A percentile compares a stretch with the other conserved stretches of the same genome.
Conservation (phyloP, 1,140 invertebrate genomes). For the Ladona fulva region DNA sequence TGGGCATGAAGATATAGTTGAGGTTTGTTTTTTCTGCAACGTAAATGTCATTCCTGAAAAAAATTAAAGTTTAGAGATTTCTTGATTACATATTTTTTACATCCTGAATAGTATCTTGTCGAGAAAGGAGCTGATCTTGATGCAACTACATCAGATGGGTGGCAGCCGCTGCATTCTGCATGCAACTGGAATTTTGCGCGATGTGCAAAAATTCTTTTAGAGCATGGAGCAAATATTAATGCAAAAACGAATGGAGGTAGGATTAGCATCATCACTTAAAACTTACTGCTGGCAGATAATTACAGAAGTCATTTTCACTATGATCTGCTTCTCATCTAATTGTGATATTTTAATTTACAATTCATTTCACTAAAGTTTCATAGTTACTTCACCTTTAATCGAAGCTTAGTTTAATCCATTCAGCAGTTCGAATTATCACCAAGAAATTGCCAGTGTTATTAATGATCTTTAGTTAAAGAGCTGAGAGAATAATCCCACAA, state of each 20-base stretch:
- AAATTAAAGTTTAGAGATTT: not conserved
- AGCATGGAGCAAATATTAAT: slow-evolving; percentile 81
- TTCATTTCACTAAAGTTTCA: no score
- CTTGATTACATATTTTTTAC: not conserved
- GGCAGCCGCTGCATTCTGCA: slow-evolving; percentile 88
- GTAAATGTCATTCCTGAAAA: no score
- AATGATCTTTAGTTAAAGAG: no score
- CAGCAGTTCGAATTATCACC: no score
- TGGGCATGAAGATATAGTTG: slow-evolving; percentile 66
- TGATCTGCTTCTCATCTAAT: no score
- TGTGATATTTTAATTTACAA: no score
- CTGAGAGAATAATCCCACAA: no score
- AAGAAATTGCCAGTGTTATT: no score
- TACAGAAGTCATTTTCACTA: no score
- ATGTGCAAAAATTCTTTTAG: slow-evolving; percentile 62
- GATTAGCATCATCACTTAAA: not conserved
- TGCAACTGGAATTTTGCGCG: slow-evolving; percentile 83
- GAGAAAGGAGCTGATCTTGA: slow-evolving; percentile 61
- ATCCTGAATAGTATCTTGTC: slow-evolving; percentile 50
- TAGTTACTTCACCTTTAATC: no score
- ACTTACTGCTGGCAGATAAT: not conserved
- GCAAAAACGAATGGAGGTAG: slow-evolving; percentile 33
- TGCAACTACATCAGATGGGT: slow-evolving; percentile 69
- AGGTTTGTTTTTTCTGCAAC: slow-evolving; percentile 37
- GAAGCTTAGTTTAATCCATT: no score